These are phyloP conservation scores for Rhagonycha fulva DNA, from an alignment of 2,888 invertebrate genomes.

Conservation along the genomic window DNA sequence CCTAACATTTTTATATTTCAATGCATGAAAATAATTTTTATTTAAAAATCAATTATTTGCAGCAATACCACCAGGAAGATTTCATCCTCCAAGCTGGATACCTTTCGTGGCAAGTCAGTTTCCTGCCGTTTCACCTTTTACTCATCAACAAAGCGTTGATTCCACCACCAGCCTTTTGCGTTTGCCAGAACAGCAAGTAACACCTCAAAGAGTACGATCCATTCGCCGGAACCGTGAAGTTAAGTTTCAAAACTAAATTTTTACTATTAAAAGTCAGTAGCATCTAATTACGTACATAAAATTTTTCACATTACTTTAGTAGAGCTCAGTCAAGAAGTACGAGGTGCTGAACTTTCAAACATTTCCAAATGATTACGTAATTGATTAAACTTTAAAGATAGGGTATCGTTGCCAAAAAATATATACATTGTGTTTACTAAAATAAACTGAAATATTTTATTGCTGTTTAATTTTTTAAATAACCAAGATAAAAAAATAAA, in stretches of 20 bases:
- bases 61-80: constrained; percentile 59
- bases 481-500: background rate
- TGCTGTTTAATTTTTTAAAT: background rate
- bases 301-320: background rate
- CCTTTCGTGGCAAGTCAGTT: constrained; percentile 76
- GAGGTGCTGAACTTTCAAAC: background rate
- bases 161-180: constrained; percentile 59
- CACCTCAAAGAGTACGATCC: constrained; percentile 54
- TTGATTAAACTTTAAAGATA: background rate
- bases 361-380: background rate
- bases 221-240: constrained; percentile 60
- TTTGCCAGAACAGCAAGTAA: constrained; percentile 42
- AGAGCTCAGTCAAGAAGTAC: background rate
- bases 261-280: background rate
- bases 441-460: background rate
- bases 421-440: background rate
- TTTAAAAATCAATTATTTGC: constrained; percentile 35
- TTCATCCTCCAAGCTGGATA: constrained; percentile 65
- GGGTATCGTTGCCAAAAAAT: constrained; percentile 1
- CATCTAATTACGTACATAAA: background rate
- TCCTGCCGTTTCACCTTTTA: constrained; percentile 70
- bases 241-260: constrained; percentile 50
- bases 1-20: background rate
- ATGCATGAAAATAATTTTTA: background rate
- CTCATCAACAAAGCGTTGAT: constrained; percentile 17